Base-by-base conservation (phyloP, 1,140 invertebrate species). In the Pogonomyrmex californicus region DNA sequence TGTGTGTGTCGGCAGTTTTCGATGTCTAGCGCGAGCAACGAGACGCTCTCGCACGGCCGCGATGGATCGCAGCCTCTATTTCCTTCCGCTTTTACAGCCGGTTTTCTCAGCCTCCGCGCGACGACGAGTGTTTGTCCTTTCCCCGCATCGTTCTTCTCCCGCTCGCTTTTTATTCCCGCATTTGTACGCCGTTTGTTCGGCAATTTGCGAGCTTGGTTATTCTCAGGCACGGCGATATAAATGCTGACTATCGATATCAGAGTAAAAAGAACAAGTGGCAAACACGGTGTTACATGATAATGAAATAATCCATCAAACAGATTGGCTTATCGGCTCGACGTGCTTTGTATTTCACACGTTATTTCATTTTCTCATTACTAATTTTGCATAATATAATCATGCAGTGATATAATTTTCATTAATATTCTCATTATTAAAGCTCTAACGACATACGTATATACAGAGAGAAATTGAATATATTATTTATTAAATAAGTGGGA, bases 111-210 rank as follows among this genome's bases (percentile, higher is more conserved):
- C 68, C 33, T 83, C 79, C 30, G 41, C 65, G 58, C n/a, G n/a
- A 41, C 79, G 54, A 60, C 41, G 79, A 73, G 54, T 83, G 68
- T 83, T 83, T 83, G 79, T 83, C 68, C 71, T 75, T 75, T 49
- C n/a, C 30, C 41, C 68, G 66, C 78, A 70, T 81, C 49, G 38
- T 81, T 56, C 51, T 56, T 73, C 36, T 36, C n/a, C 41, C 17
- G 17, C 41, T 79, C 47, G 36, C 33, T 62, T 83, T 83, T 75
- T 75, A 41, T 54, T 51, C 54, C 47, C 54, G 68, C n/a, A 60
- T 71, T 73, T 44, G 66, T 62, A 14, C 36, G 41, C 36, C 79
- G 12, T 83, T 83, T 83, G 68, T 83, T 47, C 33, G 41, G 41
- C 54, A 49, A 83, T 83, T 83, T 62, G 68, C 66, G 66, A 82